phyloP scores from a whole-genome alignment of 2,888 invertebrate genomes.

The Cephus sareptanus region DNA sequence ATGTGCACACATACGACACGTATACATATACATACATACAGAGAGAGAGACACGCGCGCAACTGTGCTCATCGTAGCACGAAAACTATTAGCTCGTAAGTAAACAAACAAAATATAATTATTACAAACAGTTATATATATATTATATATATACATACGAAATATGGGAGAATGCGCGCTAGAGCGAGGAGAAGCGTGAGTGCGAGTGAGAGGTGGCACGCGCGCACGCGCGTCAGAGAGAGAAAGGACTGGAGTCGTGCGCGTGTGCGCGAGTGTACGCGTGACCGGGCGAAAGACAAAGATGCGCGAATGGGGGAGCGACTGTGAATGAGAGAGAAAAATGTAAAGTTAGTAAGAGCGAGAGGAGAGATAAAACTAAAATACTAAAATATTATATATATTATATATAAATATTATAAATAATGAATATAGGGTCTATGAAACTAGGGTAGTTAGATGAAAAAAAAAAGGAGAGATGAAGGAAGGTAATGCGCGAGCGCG shows the following conservation, averaged over 20 bases:
- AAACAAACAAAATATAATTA: slow-evolving; percentile 65
- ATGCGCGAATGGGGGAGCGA: background rate
- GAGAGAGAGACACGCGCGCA: slow-evolving; percentile 47
- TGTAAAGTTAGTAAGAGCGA: slow-evolving; percentile 23
- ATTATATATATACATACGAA: slow-evolving; percentile 64
- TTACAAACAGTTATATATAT: slow-evolving; percentile 65
- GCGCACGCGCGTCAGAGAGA: background rate
- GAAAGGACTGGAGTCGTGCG: background rate
- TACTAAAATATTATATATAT: slow-evolving; percentile 63
- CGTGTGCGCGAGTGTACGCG: background rate
- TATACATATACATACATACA: slow-evolving; percentile 26
- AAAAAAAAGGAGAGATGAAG: slow-evolving; percentile 17
- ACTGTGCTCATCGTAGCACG: slow-evolving; percentile 64
- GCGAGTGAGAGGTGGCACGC: slow-evolving; percentile 28
- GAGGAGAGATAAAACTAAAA: slow-evolving; percentile 51
- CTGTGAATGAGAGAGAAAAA: background rate
- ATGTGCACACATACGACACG: slow-evolving; percentile 19
- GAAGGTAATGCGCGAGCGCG: slow-evolving; percentile 19
- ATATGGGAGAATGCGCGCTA: slow-evolving; percentile 5
- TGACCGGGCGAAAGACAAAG: background rate
- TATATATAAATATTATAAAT: slow-evolving; percentile 65
- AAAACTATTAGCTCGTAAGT: slow-evolving; percentile 65
- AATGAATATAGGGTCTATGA: slow-evolving; percentile 66
- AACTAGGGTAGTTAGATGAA: slow-evolving; percentile 37
- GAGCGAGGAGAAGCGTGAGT: slow-evolving; percentile 39